Base-by-base conservation (phyloP, 1,140 invertebrate genomes). In the Achatina immaculata region DNA sequence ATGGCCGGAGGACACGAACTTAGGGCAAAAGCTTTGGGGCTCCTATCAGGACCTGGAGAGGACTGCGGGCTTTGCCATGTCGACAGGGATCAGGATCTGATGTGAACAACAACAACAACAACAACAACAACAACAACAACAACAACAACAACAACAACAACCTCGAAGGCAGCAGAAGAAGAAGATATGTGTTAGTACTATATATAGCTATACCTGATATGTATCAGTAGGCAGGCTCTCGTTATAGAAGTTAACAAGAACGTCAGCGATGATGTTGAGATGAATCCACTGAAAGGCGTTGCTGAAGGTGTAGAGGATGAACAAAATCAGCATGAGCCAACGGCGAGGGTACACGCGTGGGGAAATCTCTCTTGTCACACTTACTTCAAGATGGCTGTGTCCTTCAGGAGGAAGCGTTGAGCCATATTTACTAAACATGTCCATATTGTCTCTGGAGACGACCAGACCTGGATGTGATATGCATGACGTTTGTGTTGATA, bases 301-400 rank as follows among this genome's bases (percentile, higher is more conserved):
- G 78, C 95, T 95, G 69, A 96, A 94, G 28, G 97, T 98, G 90
- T 96, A 98, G 9, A 96, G 85, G 1, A 96, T 95, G 92, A 99
- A 99, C 62, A 99, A 94, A 45, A 92, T 91, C 81, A 99, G 92
- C 82, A 99, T 95, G 55, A 96, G 86, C 96, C 97, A 99, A 92
- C 98, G 92, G 82, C 86, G 69, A 34, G 79, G 81, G 78, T 85
- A 89, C 38, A 87, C 88, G 16, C 55, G 72, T 43, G 81, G 71
- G 7, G 31, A 28, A n/a, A 40, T 34, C n/a, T 78, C 75, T 19
- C 28, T 38, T 40, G 75, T 16, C 9, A 31, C 58, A 31, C 4
- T 0, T 62, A 28, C 58, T 19, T 34, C 31, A 28, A 31, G 28
- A 34, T 62, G n/a, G n/a, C n/a, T n/a, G n/a, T n/a, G n/a, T 62